Percentiles rank a stretch among this genome's conserved stretches.
phyloP scores from a whole-genome alignment of 35 echinoderm and acorn worm genomes.

The Ptychodera flava region DNA sequence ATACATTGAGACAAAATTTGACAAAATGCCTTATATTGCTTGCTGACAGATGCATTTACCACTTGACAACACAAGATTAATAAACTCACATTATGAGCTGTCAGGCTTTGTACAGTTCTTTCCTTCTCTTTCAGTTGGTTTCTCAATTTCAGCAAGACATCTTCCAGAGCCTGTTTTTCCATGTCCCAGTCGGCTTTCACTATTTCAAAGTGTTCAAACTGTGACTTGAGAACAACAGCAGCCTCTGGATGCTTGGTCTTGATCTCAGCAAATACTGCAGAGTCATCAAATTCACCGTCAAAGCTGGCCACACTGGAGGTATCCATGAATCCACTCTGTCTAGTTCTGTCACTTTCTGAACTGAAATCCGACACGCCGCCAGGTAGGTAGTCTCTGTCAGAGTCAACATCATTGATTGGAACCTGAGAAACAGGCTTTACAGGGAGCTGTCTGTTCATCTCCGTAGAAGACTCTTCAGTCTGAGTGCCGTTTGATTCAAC shows the following conservation, averaged over 20 bases:
- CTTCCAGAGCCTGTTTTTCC: slow-evolving; percentile 92
- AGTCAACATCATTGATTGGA: not conserved
- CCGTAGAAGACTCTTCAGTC: not conserved
- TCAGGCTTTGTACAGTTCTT: slow-evolving; percentile 37
- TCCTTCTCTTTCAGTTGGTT: slow-evolving; percentile 93
- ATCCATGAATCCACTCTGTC: slow-evolving; percentile 25
- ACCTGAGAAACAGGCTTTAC: too few species aligned
- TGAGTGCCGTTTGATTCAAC: not conserved
- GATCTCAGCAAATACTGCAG: slow-evolving; percentile 83
- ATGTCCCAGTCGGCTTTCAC: slow-evolving; percentile 87
- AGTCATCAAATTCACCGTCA: slow-evolving; percentile 98
- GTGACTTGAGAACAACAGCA: slow-evolving; percentile 63
- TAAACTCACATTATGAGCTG: slow-evolving; percentile 48
- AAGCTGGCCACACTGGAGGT: slow-evolving; percentile 79
- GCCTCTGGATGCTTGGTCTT: slow-evolving; percentile 87
- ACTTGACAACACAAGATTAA: too few species aligned
- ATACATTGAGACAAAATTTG: too few species aligned
- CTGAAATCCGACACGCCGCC: not conserved
- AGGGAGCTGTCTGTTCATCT: not conserved
- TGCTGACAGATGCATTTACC: too few species aligned
- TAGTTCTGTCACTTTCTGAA: slow-evolving; percentile 14
- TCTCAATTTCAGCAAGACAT: slow-evolving; percentile 76
- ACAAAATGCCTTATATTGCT: too few species aligned
- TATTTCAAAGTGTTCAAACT: slow-evolving; percentile 87
- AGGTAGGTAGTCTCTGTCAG: not conserved